Base-by-base conservation (phyloP, 2,113 vertebrate species). In the Cathartes aura region DNA sequence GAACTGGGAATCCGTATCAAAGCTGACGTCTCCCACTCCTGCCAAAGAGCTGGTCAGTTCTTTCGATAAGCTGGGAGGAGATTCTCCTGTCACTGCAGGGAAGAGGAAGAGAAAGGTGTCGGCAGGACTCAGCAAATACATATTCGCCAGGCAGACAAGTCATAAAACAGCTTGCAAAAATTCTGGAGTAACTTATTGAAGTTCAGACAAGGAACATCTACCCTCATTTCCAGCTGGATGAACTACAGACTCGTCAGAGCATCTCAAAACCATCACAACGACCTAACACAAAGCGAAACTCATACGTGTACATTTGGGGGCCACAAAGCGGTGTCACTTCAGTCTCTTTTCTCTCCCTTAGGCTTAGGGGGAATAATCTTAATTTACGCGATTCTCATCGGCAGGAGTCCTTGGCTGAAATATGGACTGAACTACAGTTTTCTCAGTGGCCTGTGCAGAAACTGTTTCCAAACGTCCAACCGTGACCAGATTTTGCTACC, bases 11-110 rank as follows among this genome's bases (percentile, higher is more conserved):
- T 99, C 99, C 0, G 99, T 96, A 40, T 99, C 99, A 14, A 99
- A 99, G 98, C 99, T 99, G 98, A 99, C 99, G 2, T 99, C 99
- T 0, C 99, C 99, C 14, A 99, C 99, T 2, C 99, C 99, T 0
- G 99, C 99, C 98, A 99, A 97, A 12, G 99, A 98, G 98, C 98
- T 99, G 98, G 98, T 99, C 97, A 99, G 99, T 98, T 99, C 99
- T 98, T 99, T 99, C 88, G 99, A 99, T 96, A 99, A 98, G 97
- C 99, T 99, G 34, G 99, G 99, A 7, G 99, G 99, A 47, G 99
- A 99, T 95, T 99, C 99, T 43, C 99, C 99, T 55, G 99, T 99
- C 98, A 99, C 99, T 99, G 98, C 76, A 30, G 85, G 47, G 64
- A 15, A 58, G 6, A 53, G 11, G 30, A 38, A 55, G 48, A 62